Percentiles rank a stretch among this genome's conserved stretches.
Evolutionary conservation across 2,888 invertebrate genomes (phyloP).

Genomic region (Eulithis testata): DNA sequence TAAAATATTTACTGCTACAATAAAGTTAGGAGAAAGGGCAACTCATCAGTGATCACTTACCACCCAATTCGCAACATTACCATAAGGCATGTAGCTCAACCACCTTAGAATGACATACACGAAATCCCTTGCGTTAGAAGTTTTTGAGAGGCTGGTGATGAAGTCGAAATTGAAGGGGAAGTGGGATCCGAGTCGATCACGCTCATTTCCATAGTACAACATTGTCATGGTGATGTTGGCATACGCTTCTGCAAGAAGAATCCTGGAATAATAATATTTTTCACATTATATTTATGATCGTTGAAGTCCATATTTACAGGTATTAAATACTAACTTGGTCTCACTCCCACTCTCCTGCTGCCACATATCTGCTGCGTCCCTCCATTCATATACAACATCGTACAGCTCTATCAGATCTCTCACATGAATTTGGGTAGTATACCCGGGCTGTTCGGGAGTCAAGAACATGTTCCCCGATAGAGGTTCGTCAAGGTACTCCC

Average conservation of each 20-base stretch:
- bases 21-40: neutral
- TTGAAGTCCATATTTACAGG: too few relatives aligned
- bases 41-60: constrained; percentile 65
- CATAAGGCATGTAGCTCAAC: constrained; percentile 84
- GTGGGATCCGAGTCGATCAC: constrained; percentile 76
- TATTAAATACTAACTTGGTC: constrained; percentile 63
- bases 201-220: constrained; percentile 85
- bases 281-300: neutral
- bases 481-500: constrained; percentile 79
- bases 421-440: constrained; percentile 85
- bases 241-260: constrained; percentile 86
- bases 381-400: constrained; percentile 84
- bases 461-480: constrained; percentile 71
- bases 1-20: neutral
- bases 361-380: constrained; percentile 80
- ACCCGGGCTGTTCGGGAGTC: constrained; percentile 77
- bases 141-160: constrained; percentile 73
- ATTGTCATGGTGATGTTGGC: constrained; percentile 81
- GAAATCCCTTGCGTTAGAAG: constrained; percentile 76
- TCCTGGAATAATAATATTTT: constrained; percentile 53
- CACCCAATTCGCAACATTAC: constrained; percentile 87
- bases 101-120: constrained; percentile 81
- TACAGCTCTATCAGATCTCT: constrained; percentile 85
- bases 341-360: constrained; percentile 64
- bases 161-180: constrained; percentile 88